Evolutionary conservation across 2,113 vertebrate species (phyloP).

Genomic region (Equus quagga): DNA sequence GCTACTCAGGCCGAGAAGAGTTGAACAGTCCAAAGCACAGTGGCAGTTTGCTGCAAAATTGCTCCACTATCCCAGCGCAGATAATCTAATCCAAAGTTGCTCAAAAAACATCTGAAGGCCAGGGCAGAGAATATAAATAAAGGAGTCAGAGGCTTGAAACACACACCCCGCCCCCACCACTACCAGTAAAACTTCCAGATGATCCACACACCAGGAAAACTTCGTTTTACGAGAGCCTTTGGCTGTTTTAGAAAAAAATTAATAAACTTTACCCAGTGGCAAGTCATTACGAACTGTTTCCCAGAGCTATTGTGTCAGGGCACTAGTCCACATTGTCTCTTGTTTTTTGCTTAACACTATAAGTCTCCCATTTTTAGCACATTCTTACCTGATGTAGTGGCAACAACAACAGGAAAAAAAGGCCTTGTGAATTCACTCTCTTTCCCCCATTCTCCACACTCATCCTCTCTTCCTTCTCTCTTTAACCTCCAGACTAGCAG

Average conservation of each 20-base stretch:
- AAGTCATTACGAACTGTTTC: neutral
- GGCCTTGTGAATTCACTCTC: neutral
- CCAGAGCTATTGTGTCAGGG: neutral
- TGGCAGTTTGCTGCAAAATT: neutral
- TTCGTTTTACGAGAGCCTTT: neutral
- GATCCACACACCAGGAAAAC: neutral
- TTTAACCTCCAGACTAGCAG: neutral
- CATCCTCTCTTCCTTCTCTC: neutral
- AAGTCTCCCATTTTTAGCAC: neutral
- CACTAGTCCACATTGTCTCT: neutral
- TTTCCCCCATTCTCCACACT: neutral
- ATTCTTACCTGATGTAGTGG: neutral
- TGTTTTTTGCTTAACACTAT: neutral
- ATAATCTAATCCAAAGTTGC: conserved; percentile 40
- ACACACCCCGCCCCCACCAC: neutral
- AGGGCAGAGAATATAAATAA: conserved; percentile 27
- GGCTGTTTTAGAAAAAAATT: conserved; percentile 18
- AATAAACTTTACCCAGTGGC: neutral
- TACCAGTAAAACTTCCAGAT: neutral
- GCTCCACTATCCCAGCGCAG: neutral
- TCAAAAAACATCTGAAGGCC: conserved; percentile 49
- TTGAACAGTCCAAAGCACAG: neutral
- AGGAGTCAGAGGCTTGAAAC: neutral
- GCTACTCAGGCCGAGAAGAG: neutral
- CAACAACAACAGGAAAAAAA: neutral